Base-by-base conservation (phyloP, 2,797 vertebrate genomes). In the Diplodus sargus region DNA sequence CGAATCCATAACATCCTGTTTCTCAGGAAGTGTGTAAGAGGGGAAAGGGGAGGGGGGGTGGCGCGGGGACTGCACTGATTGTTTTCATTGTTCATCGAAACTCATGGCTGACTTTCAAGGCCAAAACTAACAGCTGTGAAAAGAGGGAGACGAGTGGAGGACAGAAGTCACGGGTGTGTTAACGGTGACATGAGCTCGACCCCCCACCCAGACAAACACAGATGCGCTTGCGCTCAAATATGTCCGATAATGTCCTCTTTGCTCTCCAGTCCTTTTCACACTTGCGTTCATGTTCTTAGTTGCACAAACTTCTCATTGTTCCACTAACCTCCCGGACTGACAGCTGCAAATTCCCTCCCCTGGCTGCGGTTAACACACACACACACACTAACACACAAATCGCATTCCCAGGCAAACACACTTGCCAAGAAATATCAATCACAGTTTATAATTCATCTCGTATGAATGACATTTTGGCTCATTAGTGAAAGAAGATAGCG, bases 1-100 rank as follows among this genome's bases (percentile, higher is more conserved):
- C 4, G 53, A 89, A 90, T 92, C 86, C 92, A 92, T 79, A 93
- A 92, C 91, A 93, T 95, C 94, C 94, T 93, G 94, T 94, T 93
- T 82, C 90, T 93, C 90, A 82, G 92, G 94, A 95, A 92, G 87
- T 79, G 49, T 70, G 59, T 61, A 42, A 47, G 74, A 83, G 82
- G 83, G 89, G 81, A 79, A 83, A 76, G 81, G 60, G 82, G 79
- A 71, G 81, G 59, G 83, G 76, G 76, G 73, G 74, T 18, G 48
- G 76, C 56, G 25, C 4, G 57, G 71, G 76, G 82, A 68, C 67
- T 2, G 76, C 52, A 20, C 57, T 47, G 74, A 89, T 93, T 93
- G 93, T 93, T 93, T 93, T 91, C 91, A 92, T 91, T 94, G 93
- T 94, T 91, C 76, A 62, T 25, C 67, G 30, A 93, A 91, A 90